phyloP scores from a whole-genome alignment of 2,797 vertebrate genomes.

The Cottoperca gobio region DNA sequence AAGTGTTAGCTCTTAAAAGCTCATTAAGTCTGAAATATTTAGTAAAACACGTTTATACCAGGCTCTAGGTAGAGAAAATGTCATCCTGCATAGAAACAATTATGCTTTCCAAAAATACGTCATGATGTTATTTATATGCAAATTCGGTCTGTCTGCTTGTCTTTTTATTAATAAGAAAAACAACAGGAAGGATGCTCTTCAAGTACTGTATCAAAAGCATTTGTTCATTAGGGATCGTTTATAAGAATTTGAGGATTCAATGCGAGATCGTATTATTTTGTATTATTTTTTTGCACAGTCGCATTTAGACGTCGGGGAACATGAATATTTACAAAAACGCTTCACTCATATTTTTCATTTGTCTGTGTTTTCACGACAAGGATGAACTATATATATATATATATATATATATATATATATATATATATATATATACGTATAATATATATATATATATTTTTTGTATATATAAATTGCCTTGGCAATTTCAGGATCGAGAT shows the following conservation, averaged over 20 bases:
- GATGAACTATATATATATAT: neutral
- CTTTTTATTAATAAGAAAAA: conserved; percentile 4
- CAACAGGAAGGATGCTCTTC: neutral
- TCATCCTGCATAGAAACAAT: neutral
- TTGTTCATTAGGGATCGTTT: neutral
- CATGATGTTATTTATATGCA: neutral
- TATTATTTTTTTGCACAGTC: no score
- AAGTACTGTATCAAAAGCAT: neutral
- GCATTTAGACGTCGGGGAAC: neutral
- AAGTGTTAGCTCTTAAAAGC: neutral
- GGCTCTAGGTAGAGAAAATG: neutral
- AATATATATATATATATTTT: no score
- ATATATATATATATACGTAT: no score
- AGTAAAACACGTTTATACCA: neutral
- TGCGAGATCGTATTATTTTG: no score
- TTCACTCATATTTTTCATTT: neutral
- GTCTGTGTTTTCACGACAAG: no score
- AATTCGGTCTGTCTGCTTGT: neutral
- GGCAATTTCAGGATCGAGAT: neutral
- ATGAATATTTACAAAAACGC: neutral
- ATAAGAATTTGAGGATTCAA: neutral
- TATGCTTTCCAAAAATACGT: neutral
- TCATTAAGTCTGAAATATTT: neutral
- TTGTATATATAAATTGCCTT: no score
- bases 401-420: no score